phyloP scores from a whole-genome alignment of 2,888 invertebrate species.

The Digitonthophagus gazella region DNA sequence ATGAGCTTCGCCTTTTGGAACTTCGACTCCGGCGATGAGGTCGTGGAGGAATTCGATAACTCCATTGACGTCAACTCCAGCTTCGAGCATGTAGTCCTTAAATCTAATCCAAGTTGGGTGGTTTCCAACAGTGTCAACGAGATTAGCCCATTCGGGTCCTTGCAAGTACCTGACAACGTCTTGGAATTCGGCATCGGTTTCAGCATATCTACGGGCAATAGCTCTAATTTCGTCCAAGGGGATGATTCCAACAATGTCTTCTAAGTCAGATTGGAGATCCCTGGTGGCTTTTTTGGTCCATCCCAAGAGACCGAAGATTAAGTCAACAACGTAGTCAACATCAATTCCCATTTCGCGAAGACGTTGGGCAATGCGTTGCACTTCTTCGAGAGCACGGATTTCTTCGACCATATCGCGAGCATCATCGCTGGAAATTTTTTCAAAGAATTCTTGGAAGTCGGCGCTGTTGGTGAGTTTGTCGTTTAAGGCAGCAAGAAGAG shows the following conservation, averaged over 20 bases:
- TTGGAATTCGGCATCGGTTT: conserved; percentile 36
- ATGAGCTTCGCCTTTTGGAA: not conserved
- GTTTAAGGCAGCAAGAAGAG: conserved; percentile 20
- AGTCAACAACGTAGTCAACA: conserved; percentile 31
- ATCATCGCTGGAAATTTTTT: conserved; percentile 27
- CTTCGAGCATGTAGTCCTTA: conserved; percentile 31
- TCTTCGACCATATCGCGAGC: conserved; percentile 35
- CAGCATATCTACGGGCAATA: conserved; percentile 33
- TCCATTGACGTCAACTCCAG: conserved; percentile 33
- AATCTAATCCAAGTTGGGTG: conserved; percentile 33
- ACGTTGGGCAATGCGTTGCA: conserved; percentile 30
- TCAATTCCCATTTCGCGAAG: conserved; percentile 35
- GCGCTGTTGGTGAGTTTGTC: conserved; percentile 28
- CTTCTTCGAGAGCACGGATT: conserved; percentile 34
- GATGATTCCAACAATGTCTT: conserved; percentile 35
- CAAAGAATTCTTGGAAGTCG: conserved; percentile 29
- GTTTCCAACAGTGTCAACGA: conserved; percentile 28
- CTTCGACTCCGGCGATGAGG: conserved; percentile 25
- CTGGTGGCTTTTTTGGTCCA: conserved; percentile 29
- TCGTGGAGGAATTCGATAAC: conserved; percentile 27
- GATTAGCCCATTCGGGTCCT: conserved; percentile 36
- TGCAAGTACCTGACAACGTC: conserved; percentile 35
- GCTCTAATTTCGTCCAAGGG: conserved; percentile 35
- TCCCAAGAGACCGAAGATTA: conserved; percentile 35
- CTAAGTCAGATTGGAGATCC: conserved; percentile 30